These are phyloP conservation scores for Brachionus sp. DNA, from an alignment of 1,140 invertebrate species.

Conservation along the genomic window DNA sequence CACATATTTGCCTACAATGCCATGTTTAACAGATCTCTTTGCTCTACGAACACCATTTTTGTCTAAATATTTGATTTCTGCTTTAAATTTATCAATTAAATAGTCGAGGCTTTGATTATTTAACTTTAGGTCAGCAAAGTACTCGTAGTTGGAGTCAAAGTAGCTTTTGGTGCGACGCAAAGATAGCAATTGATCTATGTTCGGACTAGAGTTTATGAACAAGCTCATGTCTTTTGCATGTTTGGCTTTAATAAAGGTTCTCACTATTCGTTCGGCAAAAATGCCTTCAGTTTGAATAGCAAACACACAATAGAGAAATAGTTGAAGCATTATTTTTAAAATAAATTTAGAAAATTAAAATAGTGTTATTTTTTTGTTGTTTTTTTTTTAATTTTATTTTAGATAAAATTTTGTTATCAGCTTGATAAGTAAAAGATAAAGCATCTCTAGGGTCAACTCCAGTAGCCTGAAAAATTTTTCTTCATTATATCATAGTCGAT, in stretches of 20 bases:
- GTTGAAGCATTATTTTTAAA: neutral
- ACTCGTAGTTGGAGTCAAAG: neutral
- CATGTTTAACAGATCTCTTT: neutral
- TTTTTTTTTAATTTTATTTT: neutral
- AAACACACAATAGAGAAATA: neutral
- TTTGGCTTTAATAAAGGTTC: neutral
- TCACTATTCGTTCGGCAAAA: neutral
- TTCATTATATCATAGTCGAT: neutral
- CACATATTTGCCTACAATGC: conserved; percentile 12
- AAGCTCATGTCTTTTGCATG: neutral
- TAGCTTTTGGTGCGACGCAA: neutral
- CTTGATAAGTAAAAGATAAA: neutral
- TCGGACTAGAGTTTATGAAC: neutral
- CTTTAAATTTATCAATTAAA: neutral
- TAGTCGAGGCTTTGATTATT: neutral
- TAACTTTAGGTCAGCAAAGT: neutral
- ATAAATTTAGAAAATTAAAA: neutral
- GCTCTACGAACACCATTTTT: neutral
- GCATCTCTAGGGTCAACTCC: neutral
- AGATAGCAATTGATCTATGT: neutral
- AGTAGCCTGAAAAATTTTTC: conserved; percentile 31
- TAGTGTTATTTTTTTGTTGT: too few species aligned
- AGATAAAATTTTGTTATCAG: neutral
- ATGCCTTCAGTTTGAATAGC: neutral
- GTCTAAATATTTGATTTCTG: neutral